Conservation (phyloP, 2,797 vertebrate species). For the Epinephelus coioides region DNA sequence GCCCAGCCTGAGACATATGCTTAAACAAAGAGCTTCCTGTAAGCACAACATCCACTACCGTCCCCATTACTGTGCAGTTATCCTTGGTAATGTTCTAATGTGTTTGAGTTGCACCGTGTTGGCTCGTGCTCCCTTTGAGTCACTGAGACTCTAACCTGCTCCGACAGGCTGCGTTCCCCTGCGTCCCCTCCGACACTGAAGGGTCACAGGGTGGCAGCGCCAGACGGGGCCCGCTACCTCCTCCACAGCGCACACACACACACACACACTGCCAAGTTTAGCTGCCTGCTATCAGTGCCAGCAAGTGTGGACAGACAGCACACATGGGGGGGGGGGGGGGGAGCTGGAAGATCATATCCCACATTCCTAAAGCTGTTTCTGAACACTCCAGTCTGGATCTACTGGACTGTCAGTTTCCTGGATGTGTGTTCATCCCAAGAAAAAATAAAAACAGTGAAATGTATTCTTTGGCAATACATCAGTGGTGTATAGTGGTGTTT, state of each 20-base stretch:
- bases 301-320: conserved; percentile 71
- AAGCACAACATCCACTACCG: background rate
- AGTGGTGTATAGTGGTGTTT: background rate
- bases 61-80: conserved; percentile 1
- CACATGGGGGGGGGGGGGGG: conserved; percentile 37
- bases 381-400: conserved; percentile 45
- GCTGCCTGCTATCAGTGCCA: conserved; percentile 83
- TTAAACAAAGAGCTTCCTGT: background rate
- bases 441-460: background rate
- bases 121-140: conserved; percentile 62
- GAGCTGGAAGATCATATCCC: conserved; percentile 58
- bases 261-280: conserved; percentile 81
- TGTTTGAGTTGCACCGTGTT: conserved; percentile 33
- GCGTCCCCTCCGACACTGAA: conserved; percentile 69
- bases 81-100: conserved; percentile 22
- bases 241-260: conserved; percentile 47
- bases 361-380: conserved; percentile 73
- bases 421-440: background rate
- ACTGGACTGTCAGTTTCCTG: conserved; percentile 20
- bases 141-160: conserved; percentile 62
- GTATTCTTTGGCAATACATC: background rate
- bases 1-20: background rate
- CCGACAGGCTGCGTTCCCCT: conserved; percentile 61
- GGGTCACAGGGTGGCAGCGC: conserved; percentile 79
- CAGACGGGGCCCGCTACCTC: conserved; percentile 54